Base-by-base conservation (phyloP, 2,797 vertebrate species). In the Siniperca obscura region DNA sequence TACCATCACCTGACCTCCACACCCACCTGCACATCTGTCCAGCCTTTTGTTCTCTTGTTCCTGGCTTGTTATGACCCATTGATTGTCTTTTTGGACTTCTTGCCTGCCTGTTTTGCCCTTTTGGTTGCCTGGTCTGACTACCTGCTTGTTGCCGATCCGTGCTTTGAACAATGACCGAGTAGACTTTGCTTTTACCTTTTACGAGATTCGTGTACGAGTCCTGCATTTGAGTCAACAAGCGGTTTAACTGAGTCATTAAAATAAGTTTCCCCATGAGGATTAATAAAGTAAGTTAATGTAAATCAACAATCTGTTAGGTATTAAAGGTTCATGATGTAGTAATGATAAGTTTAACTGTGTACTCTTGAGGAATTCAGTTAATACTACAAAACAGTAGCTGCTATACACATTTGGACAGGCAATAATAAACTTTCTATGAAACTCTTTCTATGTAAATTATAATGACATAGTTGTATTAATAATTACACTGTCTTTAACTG, bases 211-310 rank as follows among this genome's bases (percentile, higher is more conserved):
- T 65, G 8, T 44, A 9, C 14, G 6, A 48, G 12, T 34, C 7
- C 2, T 36, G 48, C 60, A 4, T 50, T 53, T 53, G 0, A 34
- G 42, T 25, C 5, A 27, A 19, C 30, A 60, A 19, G 36, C 1
- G 0, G 0, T 38, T 50, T 48, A 34, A 46, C 0, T 42, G 16
- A 0, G n/a, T 42, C 7, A 7, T 36, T 36, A 36, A 36, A 7
- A 36, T 36, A 36, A 36, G 36, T 36, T 36, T 7, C 25, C 53
- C 53, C 53, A 27, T 25, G 12, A 25, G 53, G 53, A 55, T 25
- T 56, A 27, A 55, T 4, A 7, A 48, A 27, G n/a, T 6, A 25
- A 27, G n/a, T 16, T 14, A 56, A 56, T 25, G 27, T 56, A 27
- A 56, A 25, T 27, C 46, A 48, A 19, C 46, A 48, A 48, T 7